phyloP scores from a whole-genome alignment of 2,888 invertebrate species.

The Aspidiotus rigidus region DNA sequence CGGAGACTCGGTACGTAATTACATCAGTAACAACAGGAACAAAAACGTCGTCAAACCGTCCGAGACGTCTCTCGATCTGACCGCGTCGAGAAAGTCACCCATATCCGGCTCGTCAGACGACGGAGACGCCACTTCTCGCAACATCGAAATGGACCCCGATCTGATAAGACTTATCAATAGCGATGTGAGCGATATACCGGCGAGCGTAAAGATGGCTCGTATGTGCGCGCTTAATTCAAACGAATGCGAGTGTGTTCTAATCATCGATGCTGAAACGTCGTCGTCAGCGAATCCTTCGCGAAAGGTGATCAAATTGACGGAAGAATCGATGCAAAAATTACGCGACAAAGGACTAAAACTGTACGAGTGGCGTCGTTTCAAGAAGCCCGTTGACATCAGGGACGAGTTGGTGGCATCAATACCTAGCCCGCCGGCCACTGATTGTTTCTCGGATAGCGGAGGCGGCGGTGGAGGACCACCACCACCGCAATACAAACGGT shows the following conservation, averaged over 20 bases:
- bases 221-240: slow-evolving; percentile 14
- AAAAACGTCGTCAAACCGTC: not conserved
- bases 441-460: not conserved
- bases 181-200: slow-evolving; percentile 10
- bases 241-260: slow-evolving; percentile 16
- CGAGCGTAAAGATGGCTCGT: slow-evolving; percentile 20
- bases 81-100: not conserved
- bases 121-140: slow-evolving; percentile 5
- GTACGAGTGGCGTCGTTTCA: slow-evolving; percentile 27
- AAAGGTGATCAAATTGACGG: slow-evolving; percentile 17
- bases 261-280: not conserved
- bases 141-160: not conserved
- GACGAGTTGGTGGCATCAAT: slow-evolving; percentile 5
- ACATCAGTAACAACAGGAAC: not conserved
- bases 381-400: slow-evolving; percentile 16
- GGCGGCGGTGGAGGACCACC: not conserved
- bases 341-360: slow-evolving; percentile 19
- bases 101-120: not conserved
- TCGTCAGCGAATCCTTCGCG: not conserved
- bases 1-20: slow-evolving; percentile 10
- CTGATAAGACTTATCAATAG: too few relatives aligned
- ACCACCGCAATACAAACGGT: not conserved
- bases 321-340: slow-evolving; percentile 17
- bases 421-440: not conserved
- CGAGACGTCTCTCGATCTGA: not conserved